Evolutionary conservation across 1,140 invertebrate genomes (phyloP), one percentile per base, ranked within the genome.

Genomic region (Drosophila ohnishii): DNA sequence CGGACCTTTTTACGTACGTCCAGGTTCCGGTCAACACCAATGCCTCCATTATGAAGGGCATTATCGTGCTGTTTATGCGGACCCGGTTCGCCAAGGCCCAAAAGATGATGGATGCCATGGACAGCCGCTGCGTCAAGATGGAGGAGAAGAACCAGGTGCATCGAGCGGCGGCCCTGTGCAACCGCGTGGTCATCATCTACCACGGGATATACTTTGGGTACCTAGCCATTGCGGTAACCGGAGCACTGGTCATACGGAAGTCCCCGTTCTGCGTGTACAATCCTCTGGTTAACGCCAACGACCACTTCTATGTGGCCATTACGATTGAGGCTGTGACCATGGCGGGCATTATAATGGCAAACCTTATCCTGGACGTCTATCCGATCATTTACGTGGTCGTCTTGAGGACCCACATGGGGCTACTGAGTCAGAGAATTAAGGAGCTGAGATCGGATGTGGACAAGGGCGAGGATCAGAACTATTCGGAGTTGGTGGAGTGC

Each of bases 101-200:
- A 2, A n/a, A 51, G 6, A 11, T 77, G 10, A 66, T 77, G 55
- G 75, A 77, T 25, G 14, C 4, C 2, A 55, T 77, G 74, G 75
- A 77, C 13, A 19, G 10, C 1, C 75, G 73, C 3, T 59, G 56
- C 28, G n/a, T 19, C 6, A 42, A 55, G 19, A 32, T 39, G n/a
- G 44, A 70, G n/a, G 63, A 70, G 5, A 47, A 30, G 7, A 3
- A 9, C 4, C 28, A 28, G 5, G 42, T 71, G 11, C 65, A 70
- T 14, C 63, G 63, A 2, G 28, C 19, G 2, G 64, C 34, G 7
- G 34, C 34, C 1, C 5, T 48, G 7, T 56, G 50, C 11, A 70
- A 69, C 28, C 25, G 14, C 10, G 13, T 70, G 0, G 50, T 53
- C 2, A 37, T 58, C 2, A 25, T 40, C 9, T 71, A 71, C 13